Conservation (phyloP, 2,888 invertebrate species). For the Amphipyra tragopoginis region DNA sequence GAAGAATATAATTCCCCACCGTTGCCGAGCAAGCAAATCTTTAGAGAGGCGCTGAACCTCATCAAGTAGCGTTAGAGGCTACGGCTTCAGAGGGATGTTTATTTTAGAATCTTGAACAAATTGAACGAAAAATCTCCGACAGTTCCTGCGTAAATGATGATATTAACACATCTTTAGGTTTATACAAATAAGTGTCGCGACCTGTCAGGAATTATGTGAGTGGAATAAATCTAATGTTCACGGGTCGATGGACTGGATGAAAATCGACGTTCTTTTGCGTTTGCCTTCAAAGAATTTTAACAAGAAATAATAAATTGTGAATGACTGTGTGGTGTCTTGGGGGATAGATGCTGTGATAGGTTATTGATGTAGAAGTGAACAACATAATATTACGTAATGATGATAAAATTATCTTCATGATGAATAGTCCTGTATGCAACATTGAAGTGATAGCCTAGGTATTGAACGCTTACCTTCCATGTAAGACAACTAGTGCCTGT, state of each 20-base stretch:
- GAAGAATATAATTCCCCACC: too few species aligned
- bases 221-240: constrained; percentile 46
- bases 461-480: too few species aligned
- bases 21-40: too few species aligned
- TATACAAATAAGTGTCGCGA: constrained; percentile 21
- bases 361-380: too few species aligned
- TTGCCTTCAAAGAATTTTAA: constrained; percentile 7
- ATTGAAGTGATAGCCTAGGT: too few species aligned
- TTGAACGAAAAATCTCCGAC: not conserved
- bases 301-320: not conserved
- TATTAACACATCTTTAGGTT: constrained; percentile 25
- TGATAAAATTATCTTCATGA: too few species aligned
- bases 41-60: too few species aligned
- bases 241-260: constrained; percentile 8
- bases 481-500: too few species aligned
- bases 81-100: not conserved
- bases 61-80: not conserved
- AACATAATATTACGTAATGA: too few species aligned
- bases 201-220: constrained; percentile 46
- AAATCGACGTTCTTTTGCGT: constrained; percentile 21
- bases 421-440: too few species aligned
- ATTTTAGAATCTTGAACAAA: not conserved
- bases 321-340: too few species aligned
- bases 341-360: too few species aligned
- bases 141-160: constrained; percentile 31